Evolutionary conservation across 2,888 invertebrate genomes (phyloP), one percentile per base, ranked within the genome.

Genomic region (Ennomos quercinarius): DNA sequence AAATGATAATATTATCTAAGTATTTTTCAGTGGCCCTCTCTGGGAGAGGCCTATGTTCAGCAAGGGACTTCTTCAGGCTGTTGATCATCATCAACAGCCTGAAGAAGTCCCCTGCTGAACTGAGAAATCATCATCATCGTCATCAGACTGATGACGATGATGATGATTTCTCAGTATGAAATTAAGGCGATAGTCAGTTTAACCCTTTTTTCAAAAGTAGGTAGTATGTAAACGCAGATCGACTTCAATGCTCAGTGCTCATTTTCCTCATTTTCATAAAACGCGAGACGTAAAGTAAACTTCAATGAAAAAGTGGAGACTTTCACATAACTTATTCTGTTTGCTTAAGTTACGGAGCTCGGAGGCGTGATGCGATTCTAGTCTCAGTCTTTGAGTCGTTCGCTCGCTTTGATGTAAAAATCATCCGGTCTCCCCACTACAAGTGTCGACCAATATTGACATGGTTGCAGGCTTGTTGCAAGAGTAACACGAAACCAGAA

Each of bases 341-440:
- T 78, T 80, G 77, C 77, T 49, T 73, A 74, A 71, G 79, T 53
- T 53, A 49, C 43, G 13, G 46, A 64, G 61, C 64, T 54, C 40
- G 34, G 46, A 64, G 61, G 66, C 61, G 68, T 61, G 63, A 61
- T 78, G 80, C 69, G 78, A 80, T 76, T 78, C 79, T 80, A 73
- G 79, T 76, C 72, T 6, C 63, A 58, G 68, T 76, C 71, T 72
- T 78, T 78, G 77, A 74, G 65, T 51, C 73, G 73, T 71, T 77
- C 70, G 83, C 86, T 88, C 69, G 84, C 86, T 89, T 91, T 91
- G 91, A 91, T 91, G 85, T 89, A 81, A 86, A 87, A 90, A 81
- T 85, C 85, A 88, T 86, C 77, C 71, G 73, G 77, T 71, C 74
- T 37, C 77, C 76, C 81, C 77, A 75, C 80, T 77, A 75, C 74